Percentiles rank a stretch among this genome's conserved stretches.
Evolutionary conservation across 2,888 invertebrate species (phyloP).

Genomic region (Dinocampus coccinellae): DNA sequence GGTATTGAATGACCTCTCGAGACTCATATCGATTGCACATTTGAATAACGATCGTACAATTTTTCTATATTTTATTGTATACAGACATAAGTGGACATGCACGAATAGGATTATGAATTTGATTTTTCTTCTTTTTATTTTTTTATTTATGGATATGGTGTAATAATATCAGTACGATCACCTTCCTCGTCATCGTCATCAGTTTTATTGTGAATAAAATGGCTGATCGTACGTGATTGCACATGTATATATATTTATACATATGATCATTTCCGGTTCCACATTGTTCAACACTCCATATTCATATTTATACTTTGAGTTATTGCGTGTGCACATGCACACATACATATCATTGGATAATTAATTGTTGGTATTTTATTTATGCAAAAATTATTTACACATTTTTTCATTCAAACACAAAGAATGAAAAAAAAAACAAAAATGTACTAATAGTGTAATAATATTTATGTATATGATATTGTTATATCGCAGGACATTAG

Average conservation of each 20-base stretch:
- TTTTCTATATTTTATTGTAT: not conserved
- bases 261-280: conserved; percentile 57
- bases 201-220: too few species aligned
- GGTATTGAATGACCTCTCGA: not conserved
- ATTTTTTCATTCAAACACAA: too few species aligned
- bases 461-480: too few species aligned
- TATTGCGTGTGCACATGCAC: not conserved
- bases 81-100: not conserved
- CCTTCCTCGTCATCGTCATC: conserved; percentile 6
- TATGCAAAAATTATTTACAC: conserved; percentile 23
- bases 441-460: not conserved
- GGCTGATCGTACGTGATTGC: conserved; percentile 49
- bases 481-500: too few species aligned
- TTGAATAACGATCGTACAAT: not conserved
- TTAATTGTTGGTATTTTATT: conserved; percentile 8
- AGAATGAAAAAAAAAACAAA: conserved; percentile 2
- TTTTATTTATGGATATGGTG: not conserved
- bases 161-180: not conserved
- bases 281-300: conserved; percentile 38
- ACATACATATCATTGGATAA: not conserved
- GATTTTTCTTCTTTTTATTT: too few species aligned
- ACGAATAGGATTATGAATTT: not conserved
- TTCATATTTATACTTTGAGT: not conserved
- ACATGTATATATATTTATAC: conserved; percentile 45
- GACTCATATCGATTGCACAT: not conserved